Evolutionary conservation across 2,797 vertebrate species (phyloP).

Genomic region (Hephaestus fuliginosus): DNA sequence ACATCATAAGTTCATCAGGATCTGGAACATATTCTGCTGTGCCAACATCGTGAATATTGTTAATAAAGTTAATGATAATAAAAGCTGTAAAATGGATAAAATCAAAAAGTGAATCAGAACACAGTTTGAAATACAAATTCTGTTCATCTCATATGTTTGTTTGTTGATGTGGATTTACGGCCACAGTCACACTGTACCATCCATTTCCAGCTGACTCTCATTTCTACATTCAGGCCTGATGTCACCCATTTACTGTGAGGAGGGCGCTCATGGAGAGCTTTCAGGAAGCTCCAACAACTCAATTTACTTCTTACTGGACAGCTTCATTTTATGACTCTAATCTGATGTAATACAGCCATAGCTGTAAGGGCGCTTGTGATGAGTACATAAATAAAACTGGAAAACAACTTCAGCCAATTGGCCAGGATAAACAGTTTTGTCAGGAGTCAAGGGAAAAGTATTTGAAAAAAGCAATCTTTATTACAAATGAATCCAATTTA

Average conservation of each 20-base stretch:
- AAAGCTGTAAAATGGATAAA: slow-evolving; percentile 6
- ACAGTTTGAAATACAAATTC: background rate
- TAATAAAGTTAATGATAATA: background rate
- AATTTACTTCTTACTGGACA: slow-evolving; percentile 29
- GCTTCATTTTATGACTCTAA: slow-evolving; percentile 23
- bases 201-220: slow-evolving; percentile 40
- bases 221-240: slow-evolving; percentile 29
- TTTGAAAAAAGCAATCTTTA: background rate
- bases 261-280: slow-evolving; percentile 36
- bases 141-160: slow-evolving; percentile 6
- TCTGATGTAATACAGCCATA: slow-evolving; percentile 11
- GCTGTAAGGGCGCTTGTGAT: background rate
- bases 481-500: background rate
- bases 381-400: background rate
- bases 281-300: slow-evolving; percentile 58
- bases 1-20: background rate
- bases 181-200: background rate
- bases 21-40: background rate
- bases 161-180: background rate
- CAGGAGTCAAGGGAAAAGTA: background rate
- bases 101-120: background rate
- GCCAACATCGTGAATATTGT: background rate
- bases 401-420: background rate
- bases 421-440: background rate
- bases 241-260: slow-evolving; percentile 50